Percentiles rank a stretch among this genome's conserved stretches.
phyloP scores from a whole-genome alignment of 2,113 vertebrate species.

The Marmota flaviventris region DNA sequence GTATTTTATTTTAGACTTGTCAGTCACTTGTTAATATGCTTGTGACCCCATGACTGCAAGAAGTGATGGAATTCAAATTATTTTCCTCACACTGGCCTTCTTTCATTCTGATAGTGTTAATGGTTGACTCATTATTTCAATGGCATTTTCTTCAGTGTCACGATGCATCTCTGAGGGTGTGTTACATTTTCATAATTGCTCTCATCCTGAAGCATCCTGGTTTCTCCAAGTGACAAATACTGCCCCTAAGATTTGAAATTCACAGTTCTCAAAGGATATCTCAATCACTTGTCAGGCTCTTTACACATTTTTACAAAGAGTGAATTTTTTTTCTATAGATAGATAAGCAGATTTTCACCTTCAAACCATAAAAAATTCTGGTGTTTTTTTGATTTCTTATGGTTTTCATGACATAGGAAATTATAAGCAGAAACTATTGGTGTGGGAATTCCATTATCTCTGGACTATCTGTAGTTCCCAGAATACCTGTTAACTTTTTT shows the following conservation, averaged over 20 bases:
- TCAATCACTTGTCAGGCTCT: slow-evolving; percentile 12
- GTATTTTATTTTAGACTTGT: slow-evolving; percentile 73
- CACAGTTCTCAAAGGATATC: slow-evolving; percentile 41
- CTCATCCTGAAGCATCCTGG: neutral
- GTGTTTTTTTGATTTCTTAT: slow-evolving; percentile 36
- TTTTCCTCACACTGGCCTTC: slow-evolving; percentile 18
- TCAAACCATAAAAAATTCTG: neutral
- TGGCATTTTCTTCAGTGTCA: slow-evolving; percentile 68
- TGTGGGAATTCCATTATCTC: neutral
- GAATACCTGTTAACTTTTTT: slow-evolving; percentile 43
- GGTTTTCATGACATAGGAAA: slow-evolving; percentile 42
- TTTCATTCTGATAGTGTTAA: slow-evolving; percentile 58
- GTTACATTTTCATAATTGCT: slow-evolving; percentile 75
- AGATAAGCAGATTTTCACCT: slow-evolving; percentile 24
- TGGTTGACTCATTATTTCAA: slow-evolving; percentile 64
- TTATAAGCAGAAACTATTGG: neutral
- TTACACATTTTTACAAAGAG: slow-evolving; percentile 36
- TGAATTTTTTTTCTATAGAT: neutral
- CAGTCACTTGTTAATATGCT: slow-evolving; percentile 66
- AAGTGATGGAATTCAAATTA: slow-evolving; percentile 68
- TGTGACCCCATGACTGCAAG: slow-evolving; percentile 45
- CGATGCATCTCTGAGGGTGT: slow-evolving; percentile 26
- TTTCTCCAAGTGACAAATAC: slow-evolving; percentile 61
- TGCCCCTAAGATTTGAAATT: slow-evolving; percentile 51
- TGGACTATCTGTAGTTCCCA: neutral